Evolutionary conservation across 2,797 vertebrate species (phyloP).

Genomic region (Ambastaia sidthimunki): DNA sequence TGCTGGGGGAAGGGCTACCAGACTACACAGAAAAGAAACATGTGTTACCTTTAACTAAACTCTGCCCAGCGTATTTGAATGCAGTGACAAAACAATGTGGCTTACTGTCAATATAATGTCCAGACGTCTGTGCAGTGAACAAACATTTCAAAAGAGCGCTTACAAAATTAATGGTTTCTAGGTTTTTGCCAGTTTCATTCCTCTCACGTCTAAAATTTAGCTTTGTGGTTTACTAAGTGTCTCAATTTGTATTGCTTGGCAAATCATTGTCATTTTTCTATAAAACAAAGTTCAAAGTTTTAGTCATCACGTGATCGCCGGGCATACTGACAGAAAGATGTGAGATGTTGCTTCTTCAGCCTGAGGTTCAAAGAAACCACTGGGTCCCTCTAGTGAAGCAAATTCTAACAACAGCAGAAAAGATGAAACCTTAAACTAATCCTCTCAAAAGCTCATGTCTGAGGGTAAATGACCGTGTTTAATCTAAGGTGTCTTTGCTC

Average conservation of each 20-base stretch:
- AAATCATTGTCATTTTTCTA: constrained; percentile 9
- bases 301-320: neutral
- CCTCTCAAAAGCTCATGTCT: constrained; percentile 41
- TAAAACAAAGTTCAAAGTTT: constrained; percentile 5
- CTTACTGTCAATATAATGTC: constrained; percentile 25
- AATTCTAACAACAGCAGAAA: constrained; percentile 52
- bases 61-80: constrained; percentile 47
- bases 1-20: constrained; percentile 35
- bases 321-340: constrained; percentile 14
- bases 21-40: constrained; percentile 48
- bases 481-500: constrained; percentile 41
- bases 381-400: constrained; percentile 55
- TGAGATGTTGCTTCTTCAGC: constrained; percentile 7
- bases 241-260: neutral
- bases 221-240: constrained; percentile 14
- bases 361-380: constrained; percentile 26
- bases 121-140: constrained; percentile 5
- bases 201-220: neutral
- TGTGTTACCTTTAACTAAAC: constrained; percentile 49
- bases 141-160: neutral
- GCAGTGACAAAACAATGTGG: constrained; percentile 37
- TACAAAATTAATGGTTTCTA: neutral
- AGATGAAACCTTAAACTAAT: constrained; percentile 51
- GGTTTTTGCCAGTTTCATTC: constrained; percentile 17
- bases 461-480: constrained; percentile 46